Evolutionary conservation across 2,797 vertebrate genomes (phyloP).

Genomic region (Poliocrania exsul): DNA sequence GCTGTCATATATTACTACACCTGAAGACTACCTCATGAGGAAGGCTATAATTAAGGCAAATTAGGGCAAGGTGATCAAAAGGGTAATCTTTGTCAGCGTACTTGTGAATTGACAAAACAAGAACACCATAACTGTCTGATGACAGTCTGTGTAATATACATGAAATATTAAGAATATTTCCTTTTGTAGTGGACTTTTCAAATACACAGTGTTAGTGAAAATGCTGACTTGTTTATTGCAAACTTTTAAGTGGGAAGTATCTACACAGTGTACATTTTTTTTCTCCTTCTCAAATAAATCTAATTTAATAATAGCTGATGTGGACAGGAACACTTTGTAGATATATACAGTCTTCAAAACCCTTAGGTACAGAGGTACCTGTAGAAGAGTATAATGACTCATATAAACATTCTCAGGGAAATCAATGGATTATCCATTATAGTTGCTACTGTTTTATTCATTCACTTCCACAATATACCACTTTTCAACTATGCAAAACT

Average conservation of each 20-base stretch:
- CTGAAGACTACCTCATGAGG: conserved; percentile 11
- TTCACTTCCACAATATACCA: background rate
- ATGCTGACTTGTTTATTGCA: background rate
- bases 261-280: background rate
- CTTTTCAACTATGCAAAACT: background rate
- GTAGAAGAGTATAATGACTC: background rate
- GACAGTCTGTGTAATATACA: background rate
- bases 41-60: conserved; percentile 40
- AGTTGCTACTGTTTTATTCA: background rate
- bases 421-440: background rate
- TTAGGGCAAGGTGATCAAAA: conserved; percentile 48
- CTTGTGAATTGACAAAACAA: background rate
- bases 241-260: background rate
- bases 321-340: background rate
- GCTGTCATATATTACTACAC: background rate
- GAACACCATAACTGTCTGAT: background rate
- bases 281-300: background rate
- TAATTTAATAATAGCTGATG: background rate
- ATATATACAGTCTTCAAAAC: background rate
- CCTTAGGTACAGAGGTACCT: background rate
- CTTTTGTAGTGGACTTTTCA: background rate
- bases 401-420: background rate
- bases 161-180: conserved; percentile 43
- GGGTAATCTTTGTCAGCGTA: background rate
- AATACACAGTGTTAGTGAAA: background rate